Evolutionary conservation across 2,113 vertebrate species (phyloP).

Genomic region (Cyprinodon tularosa): DNA sequence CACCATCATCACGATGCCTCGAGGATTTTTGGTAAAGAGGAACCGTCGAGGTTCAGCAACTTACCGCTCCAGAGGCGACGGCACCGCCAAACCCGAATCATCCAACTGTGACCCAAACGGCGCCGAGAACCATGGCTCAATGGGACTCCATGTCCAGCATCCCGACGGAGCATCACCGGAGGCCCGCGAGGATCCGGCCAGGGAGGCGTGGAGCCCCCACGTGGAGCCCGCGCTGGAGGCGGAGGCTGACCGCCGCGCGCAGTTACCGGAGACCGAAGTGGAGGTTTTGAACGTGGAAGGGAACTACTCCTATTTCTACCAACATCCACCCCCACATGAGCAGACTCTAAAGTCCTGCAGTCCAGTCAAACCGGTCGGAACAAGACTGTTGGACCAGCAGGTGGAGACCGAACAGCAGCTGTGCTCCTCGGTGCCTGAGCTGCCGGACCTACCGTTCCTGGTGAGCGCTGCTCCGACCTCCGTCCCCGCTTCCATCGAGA

Average conservation of each 20-base stretch:
- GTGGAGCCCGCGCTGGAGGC: conserved; percentile 70
- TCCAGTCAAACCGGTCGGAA: conserved; percentile 84
- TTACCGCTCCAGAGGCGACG: conserved; percentile 76
- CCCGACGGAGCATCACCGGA: conserved; percentile 21
- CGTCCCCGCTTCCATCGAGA: conserved; percentile 75
- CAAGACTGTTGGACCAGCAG: conserved; percentile 53
- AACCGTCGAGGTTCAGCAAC: conserved; percentile 81
- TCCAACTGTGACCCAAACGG: not conserved
- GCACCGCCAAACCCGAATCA: not conserved
- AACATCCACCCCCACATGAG: conserved; percentile 38
- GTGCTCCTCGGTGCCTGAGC: conserved; percentile 79
- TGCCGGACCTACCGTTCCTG: conserved; percentile 81
- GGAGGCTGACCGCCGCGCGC: conserved; percentile 62
- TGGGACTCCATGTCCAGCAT: conserved; percentile 7
- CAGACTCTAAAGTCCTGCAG: conserved; percentile 70
- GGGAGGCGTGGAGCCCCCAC: conserved; percentile 65
- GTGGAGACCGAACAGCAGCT: conserved; percentile 49
- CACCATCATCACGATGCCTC: conserved; percentile 81
- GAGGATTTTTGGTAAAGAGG: conserved; percentile 94
- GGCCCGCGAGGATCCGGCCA: conserved; percentile 41
- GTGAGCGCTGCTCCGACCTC: conserved; percentile 68
- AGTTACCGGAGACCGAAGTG: conserved; percentile 66
- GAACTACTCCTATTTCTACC: conserved; percentile 56
- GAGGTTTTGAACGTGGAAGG: conserved; percentile 48
- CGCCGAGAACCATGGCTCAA: conserved; percentile 5